Conservation (phyloP, 2,888 invertebrate genomes). For the Doris montereyensis region DNA sequence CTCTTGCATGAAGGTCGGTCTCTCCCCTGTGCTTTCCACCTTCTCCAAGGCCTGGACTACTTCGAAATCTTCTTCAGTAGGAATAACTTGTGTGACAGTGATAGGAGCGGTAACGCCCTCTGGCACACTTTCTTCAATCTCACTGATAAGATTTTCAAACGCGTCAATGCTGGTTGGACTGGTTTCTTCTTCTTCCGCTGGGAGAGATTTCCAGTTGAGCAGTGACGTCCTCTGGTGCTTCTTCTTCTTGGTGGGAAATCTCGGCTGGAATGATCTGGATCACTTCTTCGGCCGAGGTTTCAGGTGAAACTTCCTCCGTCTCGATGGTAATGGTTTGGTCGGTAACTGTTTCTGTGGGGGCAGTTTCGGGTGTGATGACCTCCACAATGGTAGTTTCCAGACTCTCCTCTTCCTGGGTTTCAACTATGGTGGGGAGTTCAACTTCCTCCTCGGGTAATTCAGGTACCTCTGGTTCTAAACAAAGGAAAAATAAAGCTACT, state of each 20-base stretch:
- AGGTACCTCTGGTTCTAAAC: slow-evolving; percentile 40
- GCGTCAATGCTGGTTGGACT: slow-evolving; percentile 23
- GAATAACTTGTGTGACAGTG: neutral
- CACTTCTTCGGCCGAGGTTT: slow-evolving; percentile 43
- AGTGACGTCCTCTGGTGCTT: slow-evolving; percentile 52
- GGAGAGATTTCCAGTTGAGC: slow-evolving; percentile 18
- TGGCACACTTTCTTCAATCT: slow-evolving; percentile 55
- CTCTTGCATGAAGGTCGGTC: slow-evolving; percentile 44
- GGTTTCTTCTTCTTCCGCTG: neutral
- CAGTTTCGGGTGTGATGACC: slow-evolving; percentile 53
- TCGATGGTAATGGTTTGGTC: slow-evolving; percentile 52
- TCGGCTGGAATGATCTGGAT: slow-evolving; percentile 47
- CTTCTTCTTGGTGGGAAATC: slow-evolving; percentile 46
- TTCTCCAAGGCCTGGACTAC: neutral
- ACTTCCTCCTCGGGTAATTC: slow-evolving; percentile 32
- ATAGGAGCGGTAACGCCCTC: slow-evolving; percentile 45
- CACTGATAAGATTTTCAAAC: slow-evolving; percentile 48
- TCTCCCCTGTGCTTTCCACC: slow-evolving; percentile 37
- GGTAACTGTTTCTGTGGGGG: slow-evolving; percentile 57
- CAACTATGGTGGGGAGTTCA: slow-evolving; percentile 30
- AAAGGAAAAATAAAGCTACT: too few relatives aligned
- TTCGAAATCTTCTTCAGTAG: slow-evolving; percentile 38
- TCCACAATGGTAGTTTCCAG: slow-evolving; percentile 56
- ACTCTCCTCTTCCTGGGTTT: slow-evolving; percentile 56
- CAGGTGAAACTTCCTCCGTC: slow-evolving; percentile 65